Evolutionary conservation across 2,888 invertebrate species (phyloP), one percentile per base, ranked within the genome.

Genomic region (Strigamia transsilvanica): DNA sequence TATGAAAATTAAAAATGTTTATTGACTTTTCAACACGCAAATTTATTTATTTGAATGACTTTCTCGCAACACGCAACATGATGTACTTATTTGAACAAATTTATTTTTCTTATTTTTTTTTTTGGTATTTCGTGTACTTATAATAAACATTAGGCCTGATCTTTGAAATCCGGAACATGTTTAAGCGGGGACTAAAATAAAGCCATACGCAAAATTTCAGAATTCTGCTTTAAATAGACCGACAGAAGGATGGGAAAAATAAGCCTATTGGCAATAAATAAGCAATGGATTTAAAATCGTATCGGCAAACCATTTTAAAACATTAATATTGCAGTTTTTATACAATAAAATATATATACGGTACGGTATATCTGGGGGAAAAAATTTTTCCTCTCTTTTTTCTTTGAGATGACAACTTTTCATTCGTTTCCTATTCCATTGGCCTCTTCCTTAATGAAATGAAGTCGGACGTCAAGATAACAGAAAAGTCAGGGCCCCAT

Each of bases 401-500:
- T 27, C 27, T 27, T 12, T 27, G 73, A 13, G 32, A 27, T 9
- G 73, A 73, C 23, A 32, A 73, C 15, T 27, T 27, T 32, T 38
- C 38, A 38, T 27, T 73, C 73, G 23, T 73, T 73, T 18, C 18
- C n/a, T 56, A 56, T 56, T 56, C 56, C 56, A 56, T 56, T 56
- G 56, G 56, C 56, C 56, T 56, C 56, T 56, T 27, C 6, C 56
- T 56, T 56, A 56, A 56, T 56, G 56, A 73, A 73, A 73, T 73
- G 32, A 73, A 73, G 73, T 73, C 73, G 27, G 73, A 73, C 73
- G 73, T 73, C 73, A 73, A 73, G 32, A 73, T 56, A 32, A 73
- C 73, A 32, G 27, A 73, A 73, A 32, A 27, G 27, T 15, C 13
- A 27, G 32, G 27, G 27, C 32, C 73, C 73, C 73, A 56, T 73